phyloP scores from a whole-genome alignment of 1,140 invertebrate genomes.

The Spodoptera frugiperda region DNA sequence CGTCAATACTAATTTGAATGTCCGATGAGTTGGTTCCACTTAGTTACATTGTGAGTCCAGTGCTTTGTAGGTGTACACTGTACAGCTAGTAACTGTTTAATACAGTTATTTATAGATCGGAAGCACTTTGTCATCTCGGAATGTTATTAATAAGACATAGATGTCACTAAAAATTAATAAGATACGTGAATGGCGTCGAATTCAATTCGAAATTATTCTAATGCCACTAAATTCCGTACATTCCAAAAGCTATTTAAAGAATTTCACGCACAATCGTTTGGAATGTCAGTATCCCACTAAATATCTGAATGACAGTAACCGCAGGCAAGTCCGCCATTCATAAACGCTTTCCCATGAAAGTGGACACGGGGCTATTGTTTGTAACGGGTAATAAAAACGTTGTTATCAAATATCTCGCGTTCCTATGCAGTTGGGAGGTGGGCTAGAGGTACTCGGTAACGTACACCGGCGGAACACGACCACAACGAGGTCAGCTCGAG shows the following conservation, averaged over 20 bases:
- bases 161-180: too few species aligned
- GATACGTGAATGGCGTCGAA: too few species aligned
- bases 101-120: background rate
- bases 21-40: constrained; percentile 5
- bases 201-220: too few species aligned
- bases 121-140: background rate
- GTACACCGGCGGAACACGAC: constrained; percentile 17
- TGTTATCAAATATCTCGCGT: constrained; percentile 36
- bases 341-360: constrained; percentile 2
- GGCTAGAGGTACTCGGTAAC: constrained; percentile 34
- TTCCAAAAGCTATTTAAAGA: too few species aligned
- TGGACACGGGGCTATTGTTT: constrained; percentile 23
- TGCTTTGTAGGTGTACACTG: background rate
- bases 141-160: too few species aligned
- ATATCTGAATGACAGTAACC: background rate
- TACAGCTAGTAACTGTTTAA: background rate
- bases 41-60: constrained; percentile 5
- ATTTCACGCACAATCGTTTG: background rate
- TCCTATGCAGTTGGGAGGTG: background rate
- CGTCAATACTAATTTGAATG: constrained; percentile 31
- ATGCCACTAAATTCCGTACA: too few species aligned
- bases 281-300: background rate
- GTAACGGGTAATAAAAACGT: constrained; percentile 24
- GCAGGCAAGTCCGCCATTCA: background rate
- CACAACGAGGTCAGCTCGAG: constrained; percentile 41